Evolutionary conservation across 2,113 vertebrate genomes (phyloP), one percentile per base, ranked within the genome.

Genomic region (Chaetorhynchus papuensis): DNA sequence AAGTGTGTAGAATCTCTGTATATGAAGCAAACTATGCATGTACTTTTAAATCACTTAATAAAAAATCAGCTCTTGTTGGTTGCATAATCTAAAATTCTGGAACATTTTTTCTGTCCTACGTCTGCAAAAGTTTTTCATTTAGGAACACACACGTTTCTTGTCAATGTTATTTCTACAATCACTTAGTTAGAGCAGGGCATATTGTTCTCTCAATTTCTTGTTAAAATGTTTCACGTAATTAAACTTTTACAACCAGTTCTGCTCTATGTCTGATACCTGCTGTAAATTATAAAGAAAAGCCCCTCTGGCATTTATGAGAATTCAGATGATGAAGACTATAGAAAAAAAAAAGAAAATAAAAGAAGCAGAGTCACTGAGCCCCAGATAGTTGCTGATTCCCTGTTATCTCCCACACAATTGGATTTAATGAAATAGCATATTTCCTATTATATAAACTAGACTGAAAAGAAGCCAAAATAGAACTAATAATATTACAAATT

Each of bases 181-280:
- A 93, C 89, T 96, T 96, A 94, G 83, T 97, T 97, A 49, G 63
- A 97, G 97, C 86, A 74, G 97, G 92, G 95, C 97, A 97, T 97
- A 97, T 97, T 97, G 97, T 98, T 98, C 97, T 96, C 92, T 91
- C 91, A 97, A 97, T 97, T 96, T 96, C 98, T 98, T 98, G 97
- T 97, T 98, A 98, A 98, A 98, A 97, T 95, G 92, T 96, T 98
- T 97, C 92, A 96, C 77, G 89, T 98, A 97, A 98, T 98, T 97
- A 98, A 97, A 97, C 84, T 98, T 98, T 98, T 98, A 98, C 97
- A 97, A 97, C 97, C 96, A 94, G 94, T 92, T 97, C 98, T 98
- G 98, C 96, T 97, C 94, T 96, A 78, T 94, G 97, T 97, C 96
- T 95, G 90, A 95, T 96, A 96, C 95, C 77, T 93, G 85, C 57